phyloP scores from a whole-genome alignment of 1,140 invertebrate genomes.

The Nixonia krombeini region DNA sequence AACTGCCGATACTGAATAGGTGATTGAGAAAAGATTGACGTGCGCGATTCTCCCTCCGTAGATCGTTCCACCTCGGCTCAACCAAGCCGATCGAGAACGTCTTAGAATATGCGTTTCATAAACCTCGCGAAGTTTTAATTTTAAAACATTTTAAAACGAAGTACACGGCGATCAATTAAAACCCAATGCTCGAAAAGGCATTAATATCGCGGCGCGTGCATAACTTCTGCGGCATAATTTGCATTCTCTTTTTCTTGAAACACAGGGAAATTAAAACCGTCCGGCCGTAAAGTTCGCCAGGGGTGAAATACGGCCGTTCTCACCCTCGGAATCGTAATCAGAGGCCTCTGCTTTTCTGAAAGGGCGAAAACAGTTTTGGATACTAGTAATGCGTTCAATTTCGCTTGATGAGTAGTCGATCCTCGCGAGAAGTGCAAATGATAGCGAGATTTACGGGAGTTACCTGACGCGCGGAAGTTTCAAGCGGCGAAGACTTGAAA shows the following conservation, averaged over 20 bases:
- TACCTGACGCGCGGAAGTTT: too few species aligned
- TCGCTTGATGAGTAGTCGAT: conserved; percentile 2
- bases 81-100: too few species aligned
- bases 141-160: background rate
- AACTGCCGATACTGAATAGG: too few species aligned
- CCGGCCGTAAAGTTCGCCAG: conserved; percentile 63
- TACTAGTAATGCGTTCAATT: conserved; percentile 24
- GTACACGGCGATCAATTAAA: conserved; percentile 39
- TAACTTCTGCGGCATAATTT: conserved; percentile 68
- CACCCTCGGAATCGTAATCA: conserved; percentile 63
- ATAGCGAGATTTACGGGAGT: too few species aligned
- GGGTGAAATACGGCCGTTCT: conserved; percentile 58
- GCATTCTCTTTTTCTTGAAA: conserved; percentile 59
- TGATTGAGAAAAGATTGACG: too few species aligned
- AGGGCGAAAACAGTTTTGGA: conserved; percentile 38
- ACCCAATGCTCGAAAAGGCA: conserved; percentile 53
- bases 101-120: too few species aligned
- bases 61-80: too few species aligned
- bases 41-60: too few species aligned
- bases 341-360: conserved; percentile 29
- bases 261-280: conserved; percentile 69
- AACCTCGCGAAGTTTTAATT: too few species aligned
- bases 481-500: too few species aligned
- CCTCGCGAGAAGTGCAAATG: background rate
- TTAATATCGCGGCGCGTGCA: conserved; percentile 57